Percentiles rank a stretch among this genome's conserved stretches.
Evolutionary conservation across 2,888 invertebrate genomes (phyloP).

Genomic region (Andrena camellia): DNA sequence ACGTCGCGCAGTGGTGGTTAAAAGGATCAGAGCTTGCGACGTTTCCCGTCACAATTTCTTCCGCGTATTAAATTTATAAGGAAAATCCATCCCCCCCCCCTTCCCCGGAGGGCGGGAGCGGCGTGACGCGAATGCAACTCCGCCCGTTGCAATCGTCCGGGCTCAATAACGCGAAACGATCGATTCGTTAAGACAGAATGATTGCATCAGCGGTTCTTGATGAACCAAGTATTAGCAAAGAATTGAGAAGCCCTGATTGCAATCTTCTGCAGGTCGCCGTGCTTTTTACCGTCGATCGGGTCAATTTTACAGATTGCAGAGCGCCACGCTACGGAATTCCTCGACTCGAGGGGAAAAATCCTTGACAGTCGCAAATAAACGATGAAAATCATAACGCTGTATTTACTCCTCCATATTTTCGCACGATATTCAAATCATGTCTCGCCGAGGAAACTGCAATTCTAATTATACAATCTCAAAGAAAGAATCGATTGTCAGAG

Average conservation of each 20-base stretch:
- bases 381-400: background rate
- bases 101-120: background rate
- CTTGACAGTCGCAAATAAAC: slow-evolving; percentile 18
- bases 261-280: slow-evolving; percentile 48
- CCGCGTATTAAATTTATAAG: slow-evolving; percentile 12
- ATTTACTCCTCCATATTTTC: background rate
- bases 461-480: background rate
- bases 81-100: background rate
- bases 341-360: background rate
- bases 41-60: background rate
- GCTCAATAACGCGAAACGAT: slow-evolving; percentile 57
- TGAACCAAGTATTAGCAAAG: slow-evolving; percentile 65
- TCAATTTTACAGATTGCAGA: slow-evolving; percentile 41
- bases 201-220: slow-evolving; percentile 68
- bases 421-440: background rate
- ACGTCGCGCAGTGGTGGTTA: background rate
- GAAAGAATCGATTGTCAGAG: too few relatives aligned
- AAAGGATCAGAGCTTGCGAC: background rate
- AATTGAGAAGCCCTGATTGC: slow-evolving; percentile 65
- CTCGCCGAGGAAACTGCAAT: background rate
- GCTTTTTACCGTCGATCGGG: slow-evolving; percentile 17
- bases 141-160: slow-evolving; percentile 22
- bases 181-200: slow-evolving; percentile 66
- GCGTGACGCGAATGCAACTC: slow-evolving; percentile 47
- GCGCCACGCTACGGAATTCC: background rate